A percentile compares a stretch with the other conserved stretches of the same genome.
phyloP scores from a whole-genome alignment of 2,888 invertebrate genomes.

The Cynaeus angustus region DNA sequence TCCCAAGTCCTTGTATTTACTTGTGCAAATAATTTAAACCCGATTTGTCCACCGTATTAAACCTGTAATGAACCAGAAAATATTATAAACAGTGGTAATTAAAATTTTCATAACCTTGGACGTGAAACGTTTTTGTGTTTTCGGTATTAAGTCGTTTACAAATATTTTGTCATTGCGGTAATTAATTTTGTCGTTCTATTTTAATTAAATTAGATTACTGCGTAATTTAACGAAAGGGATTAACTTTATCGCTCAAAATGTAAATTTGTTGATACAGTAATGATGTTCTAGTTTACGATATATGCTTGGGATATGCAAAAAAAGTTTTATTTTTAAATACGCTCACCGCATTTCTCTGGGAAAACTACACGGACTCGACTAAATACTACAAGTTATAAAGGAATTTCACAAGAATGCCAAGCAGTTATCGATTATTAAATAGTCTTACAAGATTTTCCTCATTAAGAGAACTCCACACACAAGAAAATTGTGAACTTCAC shows the following conservation, averaged over 20 bases:
- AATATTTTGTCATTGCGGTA: not conserved
- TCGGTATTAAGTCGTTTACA: not conserved
- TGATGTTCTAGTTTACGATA: no score
- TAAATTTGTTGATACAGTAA: conserved; percentile 34
- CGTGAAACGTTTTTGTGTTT: not conserved
- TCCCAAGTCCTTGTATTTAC: conserved; percentile 37
- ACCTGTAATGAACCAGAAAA: not conserved
- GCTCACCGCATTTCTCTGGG: not conserved
- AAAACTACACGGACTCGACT: conserved; percentile 6
- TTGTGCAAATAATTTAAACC: conserved; percentile 20
- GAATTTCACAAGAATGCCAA: conserved; percentile 32
- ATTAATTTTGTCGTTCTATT: conserved; percentile 7
- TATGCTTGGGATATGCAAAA: no score
- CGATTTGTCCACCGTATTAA: conserved; percentile 16
- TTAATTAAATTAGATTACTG: not conserved
- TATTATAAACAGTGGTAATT: conserved; percentile 5
- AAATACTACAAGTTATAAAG: conserved; percentile 28
- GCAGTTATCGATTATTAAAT: conserved; percentile 26
- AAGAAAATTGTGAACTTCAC: conserved; percentile 2
- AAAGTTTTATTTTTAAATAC: conserved; percentile 19
- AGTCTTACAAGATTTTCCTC: conserved; percentile 22
- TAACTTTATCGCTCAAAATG: conserved; percentile 32
- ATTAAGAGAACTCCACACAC: conserved; percentile 17
- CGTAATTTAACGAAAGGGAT: conserved; percentile 10
- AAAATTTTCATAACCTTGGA: no score